Evolutionary conservation across 1,140 invertebrate species (phyloP).

Genomic region (Micrasema minimum): DNA sequence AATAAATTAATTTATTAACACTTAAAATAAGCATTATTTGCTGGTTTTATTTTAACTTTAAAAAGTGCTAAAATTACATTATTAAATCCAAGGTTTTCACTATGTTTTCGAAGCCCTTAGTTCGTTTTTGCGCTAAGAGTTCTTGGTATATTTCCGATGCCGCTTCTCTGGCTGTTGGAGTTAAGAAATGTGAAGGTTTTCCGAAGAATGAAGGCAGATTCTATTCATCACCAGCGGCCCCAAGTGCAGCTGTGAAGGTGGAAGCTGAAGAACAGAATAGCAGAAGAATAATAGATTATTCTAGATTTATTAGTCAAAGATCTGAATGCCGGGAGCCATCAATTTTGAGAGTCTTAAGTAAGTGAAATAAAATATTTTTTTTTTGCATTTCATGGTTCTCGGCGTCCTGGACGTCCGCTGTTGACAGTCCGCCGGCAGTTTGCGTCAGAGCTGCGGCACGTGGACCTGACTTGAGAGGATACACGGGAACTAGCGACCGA

Average conservation of each 20-base stretch:
- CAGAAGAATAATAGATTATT: slow-evolving; percentile 3
- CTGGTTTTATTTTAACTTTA: background rate
- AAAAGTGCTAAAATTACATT: background rate
- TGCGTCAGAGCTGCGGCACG: too few species aligned
- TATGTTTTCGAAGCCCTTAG: background rate
- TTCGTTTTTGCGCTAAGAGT: background rate
- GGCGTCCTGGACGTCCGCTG: too few species aligned
- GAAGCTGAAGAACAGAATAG: background rate
- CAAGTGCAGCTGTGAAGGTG: background rate
- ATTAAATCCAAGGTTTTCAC: background rate
- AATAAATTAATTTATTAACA: background rate
- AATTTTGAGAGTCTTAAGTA: slow-evolving; percentile 5
- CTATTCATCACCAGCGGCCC: background rate
- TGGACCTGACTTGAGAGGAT: too few species aligned
- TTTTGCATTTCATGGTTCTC: background rate
- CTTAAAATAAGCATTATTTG: background rate
- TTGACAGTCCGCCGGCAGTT: too few species aligned
- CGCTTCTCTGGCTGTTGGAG: background rate
- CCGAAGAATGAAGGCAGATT: background rate
- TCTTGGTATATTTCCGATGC: background rate
- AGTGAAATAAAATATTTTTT: background rate
- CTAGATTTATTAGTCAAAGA: background rate
- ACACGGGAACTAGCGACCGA: too few species aligned
- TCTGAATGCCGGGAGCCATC: background rate
- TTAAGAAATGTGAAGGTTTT: background rate